Percentiles rank a stretch among this genome's conserved stretches.
phyloP scores from a whole-genome alignment of 2,888 invertebrate species.

The Macrosiphum euphorbiae region DNA sequence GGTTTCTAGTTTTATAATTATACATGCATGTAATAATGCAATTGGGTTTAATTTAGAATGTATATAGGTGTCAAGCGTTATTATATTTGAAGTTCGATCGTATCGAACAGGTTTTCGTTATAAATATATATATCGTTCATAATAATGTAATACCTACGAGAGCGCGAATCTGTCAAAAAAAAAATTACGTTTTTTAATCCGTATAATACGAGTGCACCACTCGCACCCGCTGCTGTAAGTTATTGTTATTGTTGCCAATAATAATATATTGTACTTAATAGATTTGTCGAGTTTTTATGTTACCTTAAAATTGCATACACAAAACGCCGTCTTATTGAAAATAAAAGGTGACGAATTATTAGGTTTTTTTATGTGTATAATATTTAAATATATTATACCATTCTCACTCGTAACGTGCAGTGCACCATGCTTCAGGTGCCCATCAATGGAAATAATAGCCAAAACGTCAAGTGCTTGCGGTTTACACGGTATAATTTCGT shows the following conservation, averaged over 20 bases:
- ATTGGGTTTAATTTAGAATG: conserved; percentile 59
- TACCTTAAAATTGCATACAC: conserved; percentile 62
- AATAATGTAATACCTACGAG: background rate
- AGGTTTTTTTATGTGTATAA: background rate
- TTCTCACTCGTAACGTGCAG: background rate
- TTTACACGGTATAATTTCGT: background rate
- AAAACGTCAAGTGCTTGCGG: background rate
- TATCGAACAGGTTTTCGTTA: conserved; percentile 55
- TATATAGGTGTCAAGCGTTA: conserved; percentile 36
- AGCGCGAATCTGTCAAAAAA: conserved; percentile 10
- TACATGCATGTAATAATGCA: conserved; percentile 53
- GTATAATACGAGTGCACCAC: background rate
- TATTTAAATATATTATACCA: background rate
- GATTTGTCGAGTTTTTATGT: background rate
- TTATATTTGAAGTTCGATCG: conserved; percentile 20
- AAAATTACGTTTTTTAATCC: background rate
- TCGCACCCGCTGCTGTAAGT: background rate
- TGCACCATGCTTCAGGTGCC: background rate
- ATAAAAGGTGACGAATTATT: background rate
- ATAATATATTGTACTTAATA: background rate
- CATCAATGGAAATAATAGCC: background rate
- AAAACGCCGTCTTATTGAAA: conserved; percentile 55
- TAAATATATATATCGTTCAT: background rate
- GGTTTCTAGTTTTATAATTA: conserved; percentile 60
- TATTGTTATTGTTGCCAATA: background rate